phyloP scores from a whole-genome alignment of 2,888 invertebrate species.

The Erebia ligea region DNA sequence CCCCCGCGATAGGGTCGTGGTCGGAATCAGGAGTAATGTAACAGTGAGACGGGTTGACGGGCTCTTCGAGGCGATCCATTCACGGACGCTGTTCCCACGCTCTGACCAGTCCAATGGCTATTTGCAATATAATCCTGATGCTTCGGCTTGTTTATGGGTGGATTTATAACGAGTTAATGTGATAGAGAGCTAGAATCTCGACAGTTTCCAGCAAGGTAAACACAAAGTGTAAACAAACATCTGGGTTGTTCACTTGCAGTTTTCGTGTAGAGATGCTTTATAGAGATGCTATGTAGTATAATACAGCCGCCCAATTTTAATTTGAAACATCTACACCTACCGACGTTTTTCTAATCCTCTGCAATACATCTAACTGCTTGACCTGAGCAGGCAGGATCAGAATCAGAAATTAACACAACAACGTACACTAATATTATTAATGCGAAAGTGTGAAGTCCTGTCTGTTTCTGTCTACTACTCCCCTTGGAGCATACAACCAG shows the following conservation, averaged over 20 bases:
- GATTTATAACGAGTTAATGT: neutral
- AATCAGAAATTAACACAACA: too few species aligned
- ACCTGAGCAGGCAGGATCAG: too few species aligned
- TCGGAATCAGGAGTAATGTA: neutral
- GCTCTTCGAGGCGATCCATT: constrained; percentile 16
- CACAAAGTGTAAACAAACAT: neutral
- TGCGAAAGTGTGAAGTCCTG: too few species aligned
- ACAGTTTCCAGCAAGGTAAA: neutral
- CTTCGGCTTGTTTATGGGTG: constrained; percentile 8
- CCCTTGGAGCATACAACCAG: too few species aligned
- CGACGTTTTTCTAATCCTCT: too few species aligned
- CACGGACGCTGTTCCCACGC: constrained; percentile 33
- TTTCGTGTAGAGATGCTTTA: neutral
- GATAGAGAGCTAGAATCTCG: neutral
- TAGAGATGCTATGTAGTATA: too few species aligned
- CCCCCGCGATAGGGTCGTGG: neutral
- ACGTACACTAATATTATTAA: too few species aligned
- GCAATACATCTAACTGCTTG: too few species aligned
- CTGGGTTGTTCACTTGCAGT: neutral
- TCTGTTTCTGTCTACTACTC: too few species aligned
- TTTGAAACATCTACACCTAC: neutral
- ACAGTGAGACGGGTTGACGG: constrained; percentile 25
- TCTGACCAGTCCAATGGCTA: neutral
- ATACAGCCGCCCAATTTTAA: neutral
- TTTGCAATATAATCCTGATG: constrained; percentile 24